A percentile compares a stretch with the other conserved stretches of the same genome.
Evolutionary conservation across 2,797 vertebrate species (phyloP).

Genomic region (Micropoecilia bifurca): DNA sequence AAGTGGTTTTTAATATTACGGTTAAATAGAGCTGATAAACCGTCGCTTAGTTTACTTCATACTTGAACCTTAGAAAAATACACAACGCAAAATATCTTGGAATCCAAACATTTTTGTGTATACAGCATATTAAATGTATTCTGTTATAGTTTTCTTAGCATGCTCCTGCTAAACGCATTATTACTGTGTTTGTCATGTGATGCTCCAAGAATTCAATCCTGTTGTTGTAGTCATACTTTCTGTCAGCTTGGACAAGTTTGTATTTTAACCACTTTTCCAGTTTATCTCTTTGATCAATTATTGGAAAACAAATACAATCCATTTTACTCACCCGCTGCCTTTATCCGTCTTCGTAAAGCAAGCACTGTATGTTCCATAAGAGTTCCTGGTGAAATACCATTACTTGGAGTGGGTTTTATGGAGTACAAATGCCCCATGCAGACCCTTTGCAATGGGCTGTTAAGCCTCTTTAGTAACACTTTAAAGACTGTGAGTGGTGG

Average conservation of each 20-base stretch:
- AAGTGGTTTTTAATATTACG: neutral
- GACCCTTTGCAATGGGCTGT: conserved; percentile 61
- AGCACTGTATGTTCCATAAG: conserved; percentile 37
- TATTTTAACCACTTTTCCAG: conserved; percentile 25
- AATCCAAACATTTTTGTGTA: neutral
- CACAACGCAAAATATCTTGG: neutral
- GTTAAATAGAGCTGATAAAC: neutral
- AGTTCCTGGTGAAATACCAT: conserved; percentile 36
- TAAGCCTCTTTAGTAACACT: conserved; percentile 71
- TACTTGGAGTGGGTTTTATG: conserved; percentile 45
- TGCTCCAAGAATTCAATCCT: neutral
- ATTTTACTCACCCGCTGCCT: conserved; percentile 59
- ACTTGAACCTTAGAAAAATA: neutral
- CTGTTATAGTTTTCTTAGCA: neutral
- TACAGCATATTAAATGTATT: neutral
- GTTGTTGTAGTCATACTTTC: neutral
- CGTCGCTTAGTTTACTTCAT: neutral
- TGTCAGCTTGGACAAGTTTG: conserved; percentile 1
- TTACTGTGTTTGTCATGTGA: neutral
- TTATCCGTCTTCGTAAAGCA: conserved; percentile 33
- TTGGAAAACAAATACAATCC: conserved; percentile 26
- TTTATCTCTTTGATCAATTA: conserved; percentile 31
- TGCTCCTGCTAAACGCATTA: neutral
- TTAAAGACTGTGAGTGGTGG: conserved; percentile 55
- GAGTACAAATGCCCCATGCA: conserved; percentile 62